A percentile compares a stretch with the other conserved stretches of the same genome.
These are phyloP conservation scores for Dendronephthya gigantea DNA, from an alignment of 64 coral and sea anemone genomes.

Conservation along the genomic window DNA sequence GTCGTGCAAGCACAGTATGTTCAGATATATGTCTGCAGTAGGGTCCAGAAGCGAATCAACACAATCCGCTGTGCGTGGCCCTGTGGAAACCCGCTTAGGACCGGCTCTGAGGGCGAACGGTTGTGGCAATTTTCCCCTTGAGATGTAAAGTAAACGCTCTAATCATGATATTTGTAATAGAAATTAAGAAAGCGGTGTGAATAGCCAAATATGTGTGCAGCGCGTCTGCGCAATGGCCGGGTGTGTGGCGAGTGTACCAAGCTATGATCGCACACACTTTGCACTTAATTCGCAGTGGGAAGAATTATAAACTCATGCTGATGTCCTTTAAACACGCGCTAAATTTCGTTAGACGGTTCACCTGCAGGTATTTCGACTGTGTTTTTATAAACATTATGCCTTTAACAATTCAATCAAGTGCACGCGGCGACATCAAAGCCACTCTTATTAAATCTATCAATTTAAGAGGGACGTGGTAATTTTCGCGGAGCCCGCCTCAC, in stretches of 20 bases:
- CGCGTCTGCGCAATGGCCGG: neutral
- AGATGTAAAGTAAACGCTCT: neutral
- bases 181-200: conserved; percentile 13
- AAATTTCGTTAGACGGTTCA: neutral
- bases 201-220: neutral
- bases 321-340: conserved; percentile 1
- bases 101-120: neutral
- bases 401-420: conserved; percentile 17
- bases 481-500: neutral
- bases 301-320: neutral
- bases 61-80: neutral
- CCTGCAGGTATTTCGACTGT: neutral
- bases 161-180: neutral
- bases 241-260: neutral
- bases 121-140: neutral
- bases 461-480: conserved; percentile 2
- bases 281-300: neutral
- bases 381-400: conserved; percentile 16
- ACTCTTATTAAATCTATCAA: conserved; percentile 22
- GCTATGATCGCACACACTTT: neutral
- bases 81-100: too few relatives aligned
- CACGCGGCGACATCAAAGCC: neutral
- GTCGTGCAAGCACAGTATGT: neutral
- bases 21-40: neutral
- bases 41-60: neutral